Evolutionary conservation across 2,888 invertebrate species (phyloP), one percentile per base, ranked within the genome.

Genomic region (Spicauda simplicius): DNA sequence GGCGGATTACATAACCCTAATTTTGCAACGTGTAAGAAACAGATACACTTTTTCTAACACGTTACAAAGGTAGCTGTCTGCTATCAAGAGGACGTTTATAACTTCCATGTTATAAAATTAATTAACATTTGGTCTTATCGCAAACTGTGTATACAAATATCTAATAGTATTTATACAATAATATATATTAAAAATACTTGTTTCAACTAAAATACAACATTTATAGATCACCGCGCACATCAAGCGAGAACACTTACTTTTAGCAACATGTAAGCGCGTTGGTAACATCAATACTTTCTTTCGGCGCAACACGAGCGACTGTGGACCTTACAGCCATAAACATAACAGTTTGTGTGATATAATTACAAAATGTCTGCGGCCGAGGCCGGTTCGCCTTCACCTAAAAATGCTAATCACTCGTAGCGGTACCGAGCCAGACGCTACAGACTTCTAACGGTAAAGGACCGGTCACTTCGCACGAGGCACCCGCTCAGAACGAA

Each of bases 361-460:
- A 71, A 72, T 72, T 73, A 74, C 73, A 70, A 72, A 70, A 71
- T 71, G 66, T 66, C 55, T 48, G 57, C 70, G 68, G 65, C 66
- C 64, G 70, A 18, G 64, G 77, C 82, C 76, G 72, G 88, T 82
- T 91, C 74, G 82, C 90, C 90, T 90, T 91, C 90, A 91, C 90
- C 90, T 85, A 88, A 88, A 81, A 88, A 90, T 86, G 86, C 81
- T 82, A 87, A 89, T 87, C 75, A 72, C 70, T 54, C 20, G 33
- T 74, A 74, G 74, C 76, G 77, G 75, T 75, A 77, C 73, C 63
- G 58, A 76, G 72, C 62, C 58, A 71, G 70, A 64, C 72, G 71
- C 70, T 73, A 64, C 76, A 74, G 78, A 81, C 80, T 79, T 81
- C 81, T 87, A 87, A 88, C 88, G 78, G 88, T 85, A 82, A 83